Evolutionary conservation across 2,113 vertebrate genomes (phyloP), one percentile per base, ranked within the genome.

Genomic region (Pteropus alecto): DNA sequence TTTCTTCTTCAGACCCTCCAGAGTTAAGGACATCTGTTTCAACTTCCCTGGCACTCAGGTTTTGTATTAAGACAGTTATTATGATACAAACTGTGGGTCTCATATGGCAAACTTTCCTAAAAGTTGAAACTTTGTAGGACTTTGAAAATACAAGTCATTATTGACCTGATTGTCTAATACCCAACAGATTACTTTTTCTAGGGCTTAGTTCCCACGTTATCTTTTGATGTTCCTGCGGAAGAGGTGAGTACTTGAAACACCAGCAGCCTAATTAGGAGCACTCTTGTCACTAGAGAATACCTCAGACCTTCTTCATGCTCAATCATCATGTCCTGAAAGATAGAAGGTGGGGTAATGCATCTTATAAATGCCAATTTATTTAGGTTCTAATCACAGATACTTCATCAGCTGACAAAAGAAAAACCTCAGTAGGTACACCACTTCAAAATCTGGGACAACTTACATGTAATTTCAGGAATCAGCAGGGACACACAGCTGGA

Each of bases 361-460:
- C 98, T 97, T 98, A 97, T 96, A 98, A 98, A 97, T 97, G 97
- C 97, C 98, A 97, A 97, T 98, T 98, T 98, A 97, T 96, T 98
- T 97, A 95, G 96, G 94, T 98, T 98, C 97, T 98, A 98, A 98
- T 99, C 98, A 98, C 96, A 98, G 97, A 98, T 97, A 97, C 97
- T 98, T 98, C 98, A 99, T 98, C 98, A 98, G 94, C 97, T 98
- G 96, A 98, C 98, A 98, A 98, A 98, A 98, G 97, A 98, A 98
- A 99, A 98, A 95, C 96, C 97, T 98, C 98, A 73, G 97, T 98
- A 98, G 98, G 98, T 98, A 95, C 54, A 98, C 87, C 74, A 97
- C 98, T 98, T 98, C 98, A 98, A 98, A 98, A 98, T 98, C 98
- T 98, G 96, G 98, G 98, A 98, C 98, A 98, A 97, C 98, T 98